Evolutionary conservation across 1,140 invertebrate species (phyloP).

Genomic region (Macrotrachela quadricornifera): DNA sequence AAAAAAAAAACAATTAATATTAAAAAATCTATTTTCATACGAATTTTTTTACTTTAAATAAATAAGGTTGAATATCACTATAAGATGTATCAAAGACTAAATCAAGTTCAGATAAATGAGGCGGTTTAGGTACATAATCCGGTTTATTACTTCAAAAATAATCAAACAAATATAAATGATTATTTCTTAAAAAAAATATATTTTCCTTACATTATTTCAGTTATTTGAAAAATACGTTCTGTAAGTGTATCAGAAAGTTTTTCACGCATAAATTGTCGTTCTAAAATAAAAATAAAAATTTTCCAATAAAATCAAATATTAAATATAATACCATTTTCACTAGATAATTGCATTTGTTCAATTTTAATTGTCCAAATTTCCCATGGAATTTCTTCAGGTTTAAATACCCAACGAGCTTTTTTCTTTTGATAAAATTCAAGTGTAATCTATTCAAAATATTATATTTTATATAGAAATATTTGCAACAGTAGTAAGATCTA

Average conservation of each 20-base stretch:
- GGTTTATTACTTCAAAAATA: conserved; percentile 42
- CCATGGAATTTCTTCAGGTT: conserved; percentile 71
- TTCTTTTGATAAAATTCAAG: conserved; percentile 84
- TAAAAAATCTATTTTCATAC: neutral
- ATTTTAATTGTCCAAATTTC: conserved; percentile 84
- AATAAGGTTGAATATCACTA: conserved; percentile 74
- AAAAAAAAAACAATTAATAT: too few species aligned
- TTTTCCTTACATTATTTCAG: conserved; percentile 49
- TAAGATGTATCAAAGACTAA: conserved; percentile 78
- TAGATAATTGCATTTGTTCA: conserved; percentile 58
- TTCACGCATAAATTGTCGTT: conserved; percentile 61
- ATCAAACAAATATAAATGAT: too few species aligned
- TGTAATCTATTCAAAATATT: conserved; percentile 43
- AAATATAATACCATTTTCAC: conserved; percentile 47
- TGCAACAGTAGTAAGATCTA: too few species aligned
- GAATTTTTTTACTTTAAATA: conserved; percentile 47
- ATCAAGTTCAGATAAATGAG: conserved; percentile 67
- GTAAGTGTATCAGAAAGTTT: conserved; percentile 69
- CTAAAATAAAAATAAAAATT: conserved; percentile 28
- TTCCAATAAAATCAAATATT: neutral
- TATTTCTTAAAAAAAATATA: too few species aligned
- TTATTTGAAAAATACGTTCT: conserved; percentile 75
- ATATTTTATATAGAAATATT: too few species aligned
- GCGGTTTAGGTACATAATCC: conserved; percentile 84
- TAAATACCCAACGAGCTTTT: conserved; percentile 60